Evolutionary conservation across 2,797 vertebrate genomes (phyloP), one percentile per base, ranked within the genome.

Genomic region (Siniperca obscura): DNA sequence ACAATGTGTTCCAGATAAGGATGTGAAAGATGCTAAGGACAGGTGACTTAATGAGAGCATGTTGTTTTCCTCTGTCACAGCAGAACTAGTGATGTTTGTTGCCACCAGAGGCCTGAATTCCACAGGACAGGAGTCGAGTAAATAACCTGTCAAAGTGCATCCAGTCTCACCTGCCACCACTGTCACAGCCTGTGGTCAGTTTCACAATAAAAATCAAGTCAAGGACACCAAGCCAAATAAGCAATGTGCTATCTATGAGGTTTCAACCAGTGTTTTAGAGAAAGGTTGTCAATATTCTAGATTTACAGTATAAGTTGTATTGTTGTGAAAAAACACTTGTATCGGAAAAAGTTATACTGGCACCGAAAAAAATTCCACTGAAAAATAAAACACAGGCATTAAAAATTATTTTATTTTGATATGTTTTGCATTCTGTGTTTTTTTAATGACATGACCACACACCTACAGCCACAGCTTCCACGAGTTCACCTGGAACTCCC

Each of bases 21-120:
- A 50, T 36, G 44, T 46, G 70, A 77, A 22, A 75, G 87, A 89
- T 11, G 56, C 67, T 90, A 13, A 91, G 66, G 38, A 34, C 80
- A 82, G 70, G 77, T 86, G 91, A 92, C 89, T 85, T 76, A 92
- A 88, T 87, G 75, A 81, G 91, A 90, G 77, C 82, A 76, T 46
- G 73, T 60, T 90, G 85, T 85, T 87, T 78, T 61, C 55, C 48
- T 85, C 74, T 76, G 79, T 81, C 78, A 80, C 79, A 64, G 80
- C 65, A 73, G n/a, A 78, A 75, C 30, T 40, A 82, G 80, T 66
- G 77, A 83, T 55, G 77, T 44, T 25, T 82, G 80, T 70, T 78
- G 76, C 83, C 86, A 86, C 56, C 85, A 88, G 70, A 81, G 86
- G 84, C 68, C 76, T 86, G 56, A 88, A 74, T 81, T 71, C 72